phyloP scores from a whole-genome alignment of 2,797 vertebrate genomes.

The Lepilemur septentrionalis region DNA sequence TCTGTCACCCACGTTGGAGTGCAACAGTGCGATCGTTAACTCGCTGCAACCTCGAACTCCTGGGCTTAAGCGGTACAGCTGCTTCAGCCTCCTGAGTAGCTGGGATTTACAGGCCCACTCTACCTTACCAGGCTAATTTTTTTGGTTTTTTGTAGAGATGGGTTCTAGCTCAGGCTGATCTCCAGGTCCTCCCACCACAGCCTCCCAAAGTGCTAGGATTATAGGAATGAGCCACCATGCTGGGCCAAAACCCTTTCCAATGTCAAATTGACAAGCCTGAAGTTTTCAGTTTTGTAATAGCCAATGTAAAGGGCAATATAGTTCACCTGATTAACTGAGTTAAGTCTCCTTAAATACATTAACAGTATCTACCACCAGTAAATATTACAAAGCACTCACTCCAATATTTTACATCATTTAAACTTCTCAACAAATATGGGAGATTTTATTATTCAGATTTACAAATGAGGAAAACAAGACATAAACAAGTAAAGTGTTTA shows the following conservation, averaged over 20 bases:
- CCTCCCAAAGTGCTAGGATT: neutral
- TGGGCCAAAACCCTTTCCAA: neutral
- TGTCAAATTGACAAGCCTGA: neutral
- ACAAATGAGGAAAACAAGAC: neutral
- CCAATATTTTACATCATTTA: neutral
- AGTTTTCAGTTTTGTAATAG: neutral
- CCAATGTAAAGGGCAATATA: neutral
- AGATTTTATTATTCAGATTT: neutral
- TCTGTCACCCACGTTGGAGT: neutral
- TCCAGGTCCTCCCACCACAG: neutral
- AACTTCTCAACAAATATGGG: neutral
- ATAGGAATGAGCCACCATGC: neutral
- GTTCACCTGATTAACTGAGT: neutral
- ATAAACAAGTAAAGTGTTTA: neutral
- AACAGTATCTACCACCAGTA: neutral
- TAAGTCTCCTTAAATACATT: neutral
- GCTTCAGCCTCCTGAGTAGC: neutral
- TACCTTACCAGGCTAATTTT: neutral
- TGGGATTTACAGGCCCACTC: neutral
- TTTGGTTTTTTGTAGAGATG: neutral
- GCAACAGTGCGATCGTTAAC: neutral
- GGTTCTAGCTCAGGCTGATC: neutral
- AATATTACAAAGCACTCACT: neutral
- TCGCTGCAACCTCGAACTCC: neutral
- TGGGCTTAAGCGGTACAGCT: neutral